Evolutionary conservation across 1,140 invertebrate species (phyloP).

Genomic region (Holotrichia oblita): DNA sequence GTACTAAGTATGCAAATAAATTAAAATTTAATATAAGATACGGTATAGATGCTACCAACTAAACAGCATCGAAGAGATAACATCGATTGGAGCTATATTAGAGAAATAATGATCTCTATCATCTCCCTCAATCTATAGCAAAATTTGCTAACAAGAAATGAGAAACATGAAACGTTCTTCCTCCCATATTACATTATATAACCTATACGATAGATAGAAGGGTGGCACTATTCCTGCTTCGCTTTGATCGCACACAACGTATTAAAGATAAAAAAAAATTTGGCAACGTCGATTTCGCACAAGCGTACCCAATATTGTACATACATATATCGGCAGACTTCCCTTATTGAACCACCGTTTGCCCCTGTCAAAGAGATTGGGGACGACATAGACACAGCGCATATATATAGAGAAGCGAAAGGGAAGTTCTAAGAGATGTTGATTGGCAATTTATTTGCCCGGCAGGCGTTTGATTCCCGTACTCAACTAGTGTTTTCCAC

Average conservation of each 20-base stretch:
- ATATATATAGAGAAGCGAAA: slow-evolving; percentile 38
- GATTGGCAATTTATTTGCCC: slow-evolving; percentile 59
- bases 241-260: neutral
- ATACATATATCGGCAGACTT: slow-evolving; percentile 18
- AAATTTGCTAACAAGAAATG: neutral
- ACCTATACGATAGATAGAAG: neutral
- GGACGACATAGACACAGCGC: neutral
- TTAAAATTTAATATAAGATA: too few species aligned
- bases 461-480: slow-evolving; percentile 53
- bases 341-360: slow-evolving; percentile 44
- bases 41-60: too few species aligned
- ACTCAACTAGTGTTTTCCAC: slow-evolving; percentile 35
- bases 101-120: too few species aligned
- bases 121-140: too few species aligned
- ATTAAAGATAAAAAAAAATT: slow-evolving; percentile 10
- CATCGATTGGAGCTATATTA: too few species aligned
- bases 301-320: neutral
- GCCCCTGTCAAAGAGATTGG: slow-evolving; percentile 37
- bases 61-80: too few species aligned
- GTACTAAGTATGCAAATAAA: too few species aligned
- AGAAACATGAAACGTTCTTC: slow-evolving; percentile 15
- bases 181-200: too few species aligned
- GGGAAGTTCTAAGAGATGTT: slow-evolving; percentile 53
- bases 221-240: neutral
- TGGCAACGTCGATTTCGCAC: slow-evolving; percentile 1